These are phyloP conservation scores for Laticauda laticaudata DNA, from an alignment of 2,113 vertebrate genomes.

Conservation along the genomic window DNA sequence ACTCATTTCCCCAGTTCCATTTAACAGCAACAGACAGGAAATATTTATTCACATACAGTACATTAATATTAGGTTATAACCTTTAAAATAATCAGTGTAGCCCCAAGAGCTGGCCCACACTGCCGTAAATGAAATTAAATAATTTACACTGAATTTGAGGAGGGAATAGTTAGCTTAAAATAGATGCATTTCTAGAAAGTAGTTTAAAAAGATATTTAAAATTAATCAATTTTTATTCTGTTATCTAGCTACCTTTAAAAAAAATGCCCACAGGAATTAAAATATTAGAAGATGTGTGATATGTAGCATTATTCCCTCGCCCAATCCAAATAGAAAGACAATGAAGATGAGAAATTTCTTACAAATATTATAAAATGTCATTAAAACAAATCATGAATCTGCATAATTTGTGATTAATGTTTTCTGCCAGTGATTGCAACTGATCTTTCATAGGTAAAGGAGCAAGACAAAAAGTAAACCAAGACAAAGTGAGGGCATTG, in stretches of 20 bases:
- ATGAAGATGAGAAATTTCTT: background rate
- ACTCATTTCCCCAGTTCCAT: slow-evolving; percentile 38
- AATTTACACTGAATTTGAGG: background rate
- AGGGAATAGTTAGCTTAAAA: background rate
- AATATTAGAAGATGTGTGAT: background rate
- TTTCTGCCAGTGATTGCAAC: slow-evolving; percentile 11
- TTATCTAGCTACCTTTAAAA: background rate
- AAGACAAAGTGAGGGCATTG: background rate
- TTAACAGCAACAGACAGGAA: background rate
- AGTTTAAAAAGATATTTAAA: background rate
- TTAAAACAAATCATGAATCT: slow-evolving; percentile 3
- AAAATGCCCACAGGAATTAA: slow-evolving; percentile 4
- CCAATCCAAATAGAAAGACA: slow-evolving; percentile 11
- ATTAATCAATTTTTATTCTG: slow-evolving; percentile 21
- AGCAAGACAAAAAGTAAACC: slow-evolving; percentile 7
- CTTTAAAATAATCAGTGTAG: background rate
- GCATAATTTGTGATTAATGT: slow-evolving; percentile 17
- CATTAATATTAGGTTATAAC: background rate
- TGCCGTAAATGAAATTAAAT: background rate
- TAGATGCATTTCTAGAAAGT: background rate
- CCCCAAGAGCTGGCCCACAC: background rate
- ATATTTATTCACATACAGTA: background rate
- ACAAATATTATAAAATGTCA: background rate
- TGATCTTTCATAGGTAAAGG: background rate
- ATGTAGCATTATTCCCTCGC: background rate